Evolutionary conservation across 2,113 vertebrate species (phyloP).

Genomic region (Notothenia coriiceps): DNA sequence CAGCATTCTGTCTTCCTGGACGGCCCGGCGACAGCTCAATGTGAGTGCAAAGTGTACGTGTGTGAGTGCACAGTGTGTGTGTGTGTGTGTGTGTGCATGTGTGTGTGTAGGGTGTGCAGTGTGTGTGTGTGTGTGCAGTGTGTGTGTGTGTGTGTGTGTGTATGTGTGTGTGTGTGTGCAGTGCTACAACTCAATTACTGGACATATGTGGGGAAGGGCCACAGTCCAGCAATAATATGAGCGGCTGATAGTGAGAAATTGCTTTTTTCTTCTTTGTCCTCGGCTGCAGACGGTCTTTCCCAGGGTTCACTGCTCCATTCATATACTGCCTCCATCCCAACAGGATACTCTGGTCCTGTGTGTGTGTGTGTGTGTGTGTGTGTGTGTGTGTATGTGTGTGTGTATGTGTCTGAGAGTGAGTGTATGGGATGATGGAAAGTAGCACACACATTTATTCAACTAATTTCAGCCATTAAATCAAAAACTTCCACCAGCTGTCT

Average conservation of each 20-base stretch:
- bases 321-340: constrained; percentile 77
- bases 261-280: constrained; percentile 81
- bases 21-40: too few relatives aligned
- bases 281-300: constrained; percentile 79
- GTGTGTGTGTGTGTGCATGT: too few relatives aligned
- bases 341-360: constrained; percentile 72
- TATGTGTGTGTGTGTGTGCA: too few relatives aligned
- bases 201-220: constrained; percentile 28
- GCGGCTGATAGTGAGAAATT: constrained; percentile 55
- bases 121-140: too few relatives aligned
- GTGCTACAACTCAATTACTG: constrained; percentile 40
- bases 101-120: too few relatives aligned
- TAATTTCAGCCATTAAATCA: constrained; percentile 75
- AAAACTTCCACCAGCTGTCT: constrained; percentile 72
- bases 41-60: too few relatives aligned
- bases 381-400: background rate
- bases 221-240: constrained; percentile 50
- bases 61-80: too few relatives aligned
- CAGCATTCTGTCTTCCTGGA: too few relatives aligned
- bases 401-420: constrained; percentile 1
- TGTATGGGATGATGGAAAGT: constrained; percentile 24
- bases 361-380: background rate
- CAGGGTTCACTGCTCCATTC: constrained; percentile 76
- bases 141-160: too few relatives aligned
- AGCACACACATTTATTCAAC: constrained; percentile 60